Base-by-base conservation (phyloP, 1,140 invertebrate species). In the Aphelinus atriplicis region DNA sequence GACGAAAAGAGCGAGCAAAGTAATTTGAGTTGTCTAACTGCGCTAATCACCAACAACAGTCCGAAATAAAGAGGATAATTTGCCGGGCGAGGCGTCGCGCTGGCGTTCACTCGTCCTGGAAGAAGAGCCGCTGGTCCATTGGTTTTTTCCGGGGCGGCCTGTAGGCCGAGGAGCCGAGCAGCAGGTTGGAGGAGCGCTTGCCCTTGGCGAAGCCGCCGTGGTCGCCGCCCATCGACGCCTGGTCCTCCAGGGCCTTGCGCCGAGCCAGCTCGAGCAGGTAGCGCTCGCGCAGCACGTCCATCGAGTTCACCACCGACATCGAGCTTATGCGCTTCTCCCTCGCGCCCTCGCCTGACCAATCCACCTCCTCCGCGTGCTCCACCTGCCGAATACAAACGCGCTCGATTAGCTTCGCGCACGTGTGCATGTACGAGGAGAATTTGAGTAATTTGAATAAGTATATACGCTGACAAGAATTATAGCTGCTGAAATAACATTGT, bases 251-350 rank as follows among this genome's bases (percentile, higher is more conserved):
- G 68, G 88, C 88, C 78, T 89, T 86, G 64, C 89, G 85, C 48
- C 90, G 86, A 0, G 90, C 89, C 58, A 91, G 82, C 81, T 91
- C 90, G 45, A 91, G 75, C 4, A 90, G 75, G 3, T 91, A 84
- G 55, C 90, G 85, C 57, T 91, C 83, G 10, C 91, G 85, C 2
- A 92, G 80, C 0, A 91, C 90, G 71, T 91, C 90, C 77, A 92
- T 78, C 2, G 90, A 88, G 81, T 90, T 89, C 2, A 90, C 88
- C 47, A 92, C 90, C 51, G 90, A 91, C 7, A 92, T 78, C 1
- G 90, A 90, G 61, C 84, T 84, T n/a, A 85, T 81, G 43, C 84
- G 80, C 71, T 86, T 86, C 3, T 80, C 79, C 26, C 26, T 0
- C 85, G 81, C 3, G 71, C 50, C 6, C 65, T 67, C 42, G 73